Evolutionary conservation across 2,888 invertebrate genomes (phyloP), one percentile per base, ranked within the genome.

Genomic region (Orthosia gothica): DNA sequence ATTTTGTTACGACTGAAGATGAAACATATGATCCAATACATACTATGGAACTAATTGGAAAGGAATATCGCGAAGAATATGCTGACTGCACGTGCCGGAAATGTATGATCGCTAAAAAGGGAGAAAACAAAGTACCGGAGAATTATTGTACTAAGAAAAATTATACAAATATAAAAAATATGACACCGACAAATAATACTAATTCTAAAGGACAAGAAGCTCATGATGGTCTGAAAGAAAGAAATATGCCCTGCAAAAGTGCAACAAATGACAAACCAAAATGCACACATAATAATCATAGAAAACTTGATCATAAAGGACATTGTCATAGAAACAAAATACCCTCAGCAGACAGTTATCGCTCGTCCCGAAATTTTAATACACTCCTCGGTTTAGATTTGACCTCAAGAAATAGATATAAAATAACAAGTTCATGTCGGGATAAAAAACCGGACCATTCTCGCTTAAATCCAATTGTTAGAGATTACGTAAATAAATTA

Each of bases 401-500:
- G 16, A 26, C 78, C 49, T 77, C 87, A 15, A 83, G 80, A 58
- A 87, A 79, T 68, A 86, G 81, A 79, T 74, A 80, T 32, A 87
- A 81, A 78, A 71, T 58, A n/a, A 70, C 70, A 68, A 82, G 47
- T 47, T 68, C 74, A 5, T 20, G 9, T 16, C 62, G 64, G 0
- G 70, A 64, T 47, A 87, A 74, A 47, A 89, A 71, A 72, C 58
- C 65, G 40, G 74, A 57, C 47, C 89, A 88, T 74, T 66, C 87
- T 11, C 83, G 81, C 23, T 71, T 93, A 20, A 93, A 95, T 83
- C 96, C 96, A n/a, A 74, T 91, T 23, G 89, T 97, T 52, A 94
- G 94, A 89, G 89, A 90, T 55, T 97, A 97, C 86, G 91, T 97
- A 2, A 92, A 95, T 81, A 93, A 92, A 87, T 87, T 97, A 72